Base-by-base conservation (phyloP, 2,888 invertebrate genomes). In the Phrixothrix hirtus region DNA sequence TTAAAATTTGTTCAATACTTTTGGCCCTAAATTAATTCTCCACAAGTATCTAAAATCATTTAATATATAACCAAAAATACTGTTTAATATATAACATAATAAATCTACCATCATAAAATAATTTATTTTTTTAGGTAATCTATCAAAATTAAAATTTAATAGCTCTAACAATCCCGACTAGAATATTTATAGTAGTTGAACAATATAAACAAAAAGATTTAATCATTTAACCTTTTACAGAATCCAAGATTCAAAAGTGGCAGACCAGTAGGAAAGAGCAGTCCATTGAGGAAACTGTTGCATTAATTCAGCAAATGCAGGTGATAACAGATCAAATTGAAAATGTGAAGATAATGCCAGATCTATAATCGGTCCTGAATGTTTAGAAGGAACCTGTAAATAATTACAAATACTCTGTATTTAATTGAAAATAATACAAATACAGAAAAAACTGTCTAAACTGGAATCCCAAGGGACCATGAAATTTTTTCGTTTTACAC, bases 181-280 rank as follows among this genome's bases (percentile, higher is more conserved):
- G 47, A 47, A 47, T 26, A 32, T 21, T 37, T 36, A n/a, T n/a
- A n/a, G n/a, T n/a, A n/a, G n/a, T n/a, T n/a, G 7, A 21, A 21
- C 7, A 5, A 21, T 5, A 7, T 38, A 38, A 26, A 9, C 25
- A 13, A 26, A 25, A 1, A n/a, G 32, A 39, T 26, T 26, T 39
- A 34, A 12, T 9, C 29, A 21, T 36, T 36, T 14, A 35, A 44
- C 25, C 17, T 11, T 55, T 62, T 70, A 74, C 52, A 75, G 53
- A 37, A 72, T 63, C 75, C 75, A 85, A 4, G 87, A 82, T 61
- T 85, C 84, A 68, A 86, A 83, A 39, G 85, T 81, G 1, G 86
- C 83, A 50, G 83, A 83, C 88, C 88, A 88, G 56, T 84, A 84
- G 25, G 83, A 82, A 44, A 83, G 77, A 13, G 86, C 84, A 17